Conservation (phyloP, 1,140 invertebrate species). For the Cotesia chilonis region DNA sequence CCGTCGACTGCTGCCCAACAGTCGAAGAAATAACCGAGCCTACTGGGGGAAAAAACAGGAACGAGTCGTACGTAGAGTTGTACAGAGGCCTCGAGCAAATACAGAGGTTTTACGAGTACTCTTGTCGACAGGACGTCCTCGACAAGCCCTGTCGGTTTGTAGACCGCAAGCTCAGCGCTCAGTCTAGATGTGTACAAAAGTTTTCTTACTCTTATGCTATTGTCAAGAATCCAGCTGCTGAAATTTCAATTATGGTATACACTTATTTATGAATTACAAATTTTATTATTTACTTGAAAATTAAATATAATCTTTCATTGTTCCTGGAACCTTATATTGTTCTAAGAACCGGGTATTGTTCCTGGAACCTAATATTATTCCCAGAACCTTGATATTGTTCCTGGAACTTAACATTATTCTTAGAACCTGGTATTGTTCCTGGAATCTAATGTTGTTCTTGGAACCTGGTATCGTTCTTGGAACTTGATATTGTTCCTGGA, state of each 20-base stretch:
- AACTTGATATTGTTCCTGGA: too few species aligned
- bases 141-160: conserved; percentile 81
- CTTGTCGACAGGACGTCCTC: conserved; percentile 75
- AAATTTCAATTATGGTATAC: conserved; percentile 3
- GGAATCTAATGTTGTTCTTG: too few species aligned
- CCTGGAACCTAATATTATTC: too few species aligned
- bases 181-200: conserved; percentile 82
- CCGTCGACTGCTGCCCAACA: conserved; percentile 82
- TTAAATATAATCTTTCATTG: too few species aligned
- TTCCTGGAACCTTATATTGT: too few species aligned
- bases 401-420: too few species aligned
- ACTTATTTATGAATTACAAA: conserved; percentile 19
- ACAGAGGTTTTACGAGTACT: conserved; percentile 82
- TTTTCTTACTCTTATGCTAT: conserved; percentile 87
- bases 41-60: conserved; percentile 76
- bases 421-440: too few species aligned
- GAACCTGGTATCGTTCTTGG: too few species aligned
- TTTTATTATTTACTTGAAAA: too few species aligned
- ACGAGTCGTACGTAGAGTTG: conserved; percentile 78
- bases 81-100: conserved; percentile 74
- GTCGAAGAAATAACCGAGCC: conserved; percentile 80
- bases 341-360: too few species aligned
- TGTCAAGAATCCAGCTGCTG: conserved; percentile 64
- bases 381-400: too few species aligned
- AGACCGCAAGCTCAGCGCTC: conserved; percentile 73